phyloP scores from a whole-genome alignment of 2,113 vertebrate species.

The Percina caprodes region DNA sequence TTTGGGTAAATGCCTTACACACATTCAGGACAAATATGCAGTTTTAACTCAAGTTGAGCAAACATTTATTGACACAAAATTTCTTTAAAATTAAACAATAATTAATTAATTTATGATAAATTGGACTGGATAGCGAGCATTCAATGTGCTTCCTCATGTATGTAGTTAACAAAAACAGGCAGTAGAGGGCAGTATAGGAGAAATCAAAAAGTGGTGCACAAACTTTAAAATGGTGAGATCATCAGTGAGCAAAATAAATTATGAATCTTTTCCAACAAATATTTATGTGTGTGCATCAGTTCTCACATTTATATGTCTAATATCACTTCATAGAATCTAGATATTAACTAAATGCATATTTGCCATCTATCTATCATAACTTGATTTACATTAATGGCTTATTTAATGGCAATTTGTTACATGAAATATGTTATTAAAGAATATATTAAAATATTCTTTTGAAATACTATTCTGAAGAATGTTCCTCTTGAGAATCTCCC shows the following conservation, averaged over 20 bases:
- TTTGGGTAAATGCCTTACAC: not conserved
- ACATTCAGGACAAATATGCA: not conserved
- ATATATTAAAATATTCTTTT: not conserved
- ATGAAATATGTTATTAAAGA: not conserved
- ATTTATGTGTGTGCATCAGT: not conserved
- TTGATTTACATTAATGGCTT: not conserved
- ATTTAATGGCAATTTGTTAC: not conserved
- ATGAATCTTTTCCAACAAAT: not conserved
- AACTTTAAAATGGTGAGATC: not conserved
- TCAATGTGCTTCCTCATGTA: not conserved
- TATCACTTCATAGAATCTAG: not conserved
- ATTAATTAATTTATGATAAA: not conserved
- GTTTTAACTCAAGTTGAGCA: slow-evolving; percentile 4
- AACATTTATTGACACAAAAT: slow-evolving; percentile 7
- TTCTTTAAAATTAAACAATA: not conserved
- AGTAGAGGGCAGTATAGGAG: slow-evolving; percentile 65
- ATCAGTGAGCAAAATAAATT: not conserved
- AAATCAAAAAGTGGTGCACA: slow-evolving; percentile 17
- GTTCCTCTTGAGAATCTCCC: not conserved
- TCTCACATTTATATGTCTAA: not conserved
- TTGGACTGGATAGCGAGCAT: not conserved
- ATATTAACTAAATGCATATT: not conserved
- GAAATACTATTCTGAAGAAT: not conserved
- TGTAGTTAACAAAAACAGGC: slow-evolving; percentile 34
- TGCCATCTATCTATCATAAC: not conserved